Evolutionary conservation across 2,888 invertebrate species (phyloP).

Genomic region (Selenia dentaria): DNA sequence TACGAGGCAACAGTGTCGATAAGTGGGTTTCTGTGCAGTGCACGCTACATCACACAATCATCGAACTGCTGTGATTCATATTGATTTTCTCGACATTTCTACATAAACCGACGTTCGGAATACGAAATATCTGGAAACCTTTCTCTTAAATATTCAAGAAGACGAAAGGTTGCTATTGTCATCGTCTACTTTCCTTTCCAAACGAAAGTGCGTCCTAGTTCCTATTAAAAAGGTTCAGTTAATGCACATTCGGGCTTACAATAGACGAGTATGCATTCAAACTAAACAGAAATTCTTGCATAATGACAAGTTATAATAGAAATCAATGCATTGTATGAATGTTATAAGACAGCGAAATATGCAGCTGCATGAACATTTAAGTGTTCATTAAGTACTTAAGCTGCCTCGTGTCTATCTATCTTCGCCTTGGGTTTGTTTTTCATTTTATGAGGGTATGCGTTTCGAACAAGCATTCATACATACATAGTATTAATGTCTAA

Average conservation of each 20-base stretch:
- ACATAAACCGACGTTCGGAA: slow-evolving; percentile 29
- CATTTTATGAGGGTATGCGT: slow-evolving; percentile 45
- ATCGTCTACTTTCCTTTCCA: slow-evolving; percentile 68
- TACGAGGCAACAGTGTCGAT: slow-evolving; percentile 34
- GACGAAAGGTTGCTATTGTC: slow-evolving; percentile 53
- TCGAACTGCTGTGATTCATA: slow-evolving; percentile 28
- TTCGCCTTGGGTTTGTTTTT: slow-evolving; percentile 41
- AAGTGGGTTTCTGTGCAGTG: slow-evolving; percentile 31
- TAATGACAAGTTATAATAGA: slow-evolving; percentile 29
- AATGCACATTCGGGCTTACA: slow-evolving; percentile 58
- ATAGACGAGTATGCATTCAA: slow-evolving; percentile 35
- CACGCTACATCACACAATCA: slow-evolving; percentile 31
- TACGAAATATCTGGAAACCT: slow-evolving; percentile 38
- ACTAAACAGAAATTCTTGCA: slow-evolving; percentile 22
- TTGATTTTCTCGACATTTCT: slow-evolving; percentile 35
- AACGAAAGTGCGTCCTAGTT: slow-evolving; percentile 74
- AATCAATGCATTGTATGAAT: slow-evolving; percentile 21
- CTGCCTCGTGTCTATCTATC: slow-evolving; percentile 19
- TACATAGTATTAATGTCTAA: slow-evolving; percentile 51
- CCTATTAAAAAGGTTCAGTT: slow-evolving; percentile 56
- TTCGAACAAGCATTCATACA: slow-evolving; percentile 35
- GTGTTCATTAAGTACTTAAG: not conserved
- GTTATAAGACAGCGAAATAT: slow-evolving; percentile 13
- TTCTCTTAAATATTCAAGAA: slow-evolving; percentile 51
- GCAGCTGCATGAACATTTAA: slow-evolving; percentile 1